Base-by-base conservation (phyloP, 1,140 invertebrate genomes). In the Nixonia krombeini region DNA sequence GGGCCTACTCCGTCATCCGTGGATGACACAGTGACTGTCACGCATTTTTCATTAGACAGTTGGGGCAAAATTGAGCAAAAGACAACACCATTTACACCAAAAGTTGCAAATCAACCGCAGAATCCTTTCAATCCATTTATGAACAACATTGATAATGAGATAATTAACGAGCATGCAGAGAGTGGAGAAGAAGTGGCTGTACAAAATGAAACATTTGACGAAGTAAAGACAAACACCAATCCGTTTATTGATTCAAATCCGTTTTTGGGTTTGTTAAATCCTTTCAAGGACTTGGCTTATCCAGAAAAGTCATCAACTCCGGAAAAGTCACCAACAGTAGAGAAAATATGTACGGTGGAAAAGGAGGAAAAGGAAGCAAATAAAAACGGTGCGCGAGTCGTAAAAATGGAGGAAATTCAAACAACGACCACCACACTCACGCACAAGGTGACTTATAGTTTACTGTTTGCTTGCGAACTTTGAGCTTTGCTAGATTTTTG, bases 241-340 rank as follows among this genome's bases (percentile, higher is more conserved):
- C 87, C 87, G 9, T 88, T 89, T 51, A 87, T 86, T 46, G 82
- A 87, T 65, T 83, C 83, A 8, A 88, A 88, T 80, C 86, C 88
- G 15, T 88, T 88, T 56, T 58, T 84, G 9, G 81, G 80, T 1
- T 38, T 81, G 35, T 66, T 83, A 1, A 83, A 86, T 72, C 86
- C 80, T n/a, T 81, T 85, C 37, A 73, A 73, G 13, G 70, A 70
- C 31, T 28, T 66, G 10, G 23, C 13, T 18, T 70, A 45, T 40
- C 4, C 66, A 21, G 17, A 56, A 46, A 28, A 33, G 8, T 59
- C 56, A 80, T 2, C 75, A 76, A 51, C 66, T 59, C n/a, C 42
- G 5, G 75, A 78, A 18, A 73, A 72, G 40, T n/a, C n/a, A n/a
- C n/a, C n/a, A n/a, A n/a, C n/a, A n/a, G n/a, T n/a, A n/a, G n/a